Evolutionary conservation across 2,888 invertebrate genomes (phyloP), one percentile per base, ranked within the genome.

Genomic region (Germaria angustata): DNA sequence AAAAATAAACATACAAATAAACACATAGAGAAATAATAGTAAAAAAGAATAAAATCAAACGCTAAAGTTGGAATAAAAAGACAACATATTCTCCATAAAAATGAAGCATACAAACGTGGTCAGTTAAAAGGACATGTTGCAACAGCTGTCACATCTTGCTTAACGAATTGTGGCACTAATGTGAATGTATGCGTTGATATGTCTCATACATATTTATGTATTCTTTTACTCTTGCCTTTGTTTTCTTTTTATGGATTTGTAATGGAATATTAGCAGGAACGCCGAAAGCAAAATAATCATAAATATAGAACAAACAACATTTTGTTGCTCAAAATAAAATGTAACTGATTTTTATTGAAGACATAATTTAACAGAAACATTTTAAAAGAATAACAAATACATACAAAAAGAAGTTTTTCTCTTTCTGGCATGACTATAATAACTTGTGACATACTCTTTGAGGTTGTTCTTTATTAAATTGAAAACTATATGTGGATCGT

Each of bases 51-150:
- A 66, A 36, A 51, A n/a, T 34, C 13, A 34, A 15, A 51, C 28
- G 34, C 13, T 13, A 49, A 34, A 61, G 13, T 11, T 51, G 24
- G 5, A 32, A 36, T 2, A 8, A 15, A 53, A 4, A 75, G 2
- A 59, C 20, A 22, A 32, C 44, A 49, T 72, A 15, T 13, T 66
- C 34, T 34, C 57, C 39, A 80, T 76, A 80, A 80, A 78, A 75
- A 69, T 72, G 75, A 71, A 76, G 76, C 81, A 79, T 57, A 71
- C 75, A 75, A 84, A 80, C 77, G 80, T 73, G 80, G 80, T 82
- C 82, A 82, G 82, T 82, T 82, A 75, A 79, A 79, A 55, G 82
- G 82, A 82, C 79, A 82, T 82, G 82, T 82, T 82, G 82, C 82
- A 82, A 79, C 82, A 82, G 79, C 79, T 82, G 82, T 75, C 82